Evolutionary conservation across 2,888 invertebrate genomes (phyloP).

Genomic region (Hypena proboscidalis): DNA sequence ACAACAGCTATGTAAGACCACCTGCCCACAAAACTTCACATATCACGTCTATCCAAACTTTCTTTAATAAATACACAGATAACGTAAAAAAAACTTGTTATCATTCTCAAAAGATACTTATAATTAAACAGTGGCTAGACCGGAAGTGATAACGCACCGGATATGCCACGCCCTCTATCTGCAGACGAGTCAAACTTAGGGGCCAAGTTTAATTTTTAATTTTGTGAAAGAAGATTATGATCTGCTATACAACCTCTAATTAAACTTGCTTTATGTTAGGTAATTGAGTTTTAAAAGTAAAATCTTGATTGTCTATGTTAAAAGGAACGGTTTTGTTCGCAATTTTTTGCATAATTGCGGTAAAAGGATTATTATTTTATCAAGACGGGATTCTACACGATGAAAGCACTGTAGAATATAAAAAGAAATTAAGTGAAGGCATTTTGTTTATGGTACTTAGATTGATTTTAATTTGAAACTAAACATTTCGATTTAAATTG

Average conservation of each 20-base stretch:
- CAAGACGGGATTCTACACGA: no score
- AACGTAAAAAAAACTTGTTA: conserved; percentile 47
- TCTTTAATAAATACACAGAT: conserved; percentile 45
- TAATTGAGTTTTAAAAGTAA: conserved; percentile 31
- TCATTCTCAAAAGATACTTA: conserved; percentile 46
- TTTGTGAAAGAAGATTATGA: conserved; percentile 28
- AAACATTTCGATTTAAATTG: no score
- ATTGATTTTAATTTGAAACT: no score
- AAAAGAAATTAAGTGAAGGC: no score
- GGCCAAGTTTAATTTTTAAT: conserved; percentile 27
- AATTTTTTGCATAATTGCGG: conserved; percentile 3
- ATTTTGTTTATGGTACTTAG: no score
- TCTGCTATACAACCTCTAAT: conserved; percentile 40
- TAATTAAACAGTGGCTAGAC: conserved; percentile 59
- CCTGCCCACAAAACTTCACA: conserved; percentile 4
- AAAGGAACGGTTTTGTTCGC: conserved; percentile 3
- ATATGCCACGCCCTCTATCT: conserved; percentile 54
- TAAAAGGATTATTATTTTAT: no score
- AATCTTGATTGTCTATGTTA: conserved; percentile 26
- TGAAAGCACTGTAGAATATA: no score
- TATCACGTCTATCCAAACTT: conserved; percentile 33
- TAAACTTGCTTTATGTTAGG: conserved; percentile 39
- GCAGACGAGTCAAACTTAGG: conserved; percentile 27
- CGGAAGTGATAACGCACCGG: conserved; percentile 62
- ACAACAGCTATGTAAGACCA: background rate